Conservation (phyloP, 2,888 invertebrate genomes). For the Erynnis tages region DNA sequence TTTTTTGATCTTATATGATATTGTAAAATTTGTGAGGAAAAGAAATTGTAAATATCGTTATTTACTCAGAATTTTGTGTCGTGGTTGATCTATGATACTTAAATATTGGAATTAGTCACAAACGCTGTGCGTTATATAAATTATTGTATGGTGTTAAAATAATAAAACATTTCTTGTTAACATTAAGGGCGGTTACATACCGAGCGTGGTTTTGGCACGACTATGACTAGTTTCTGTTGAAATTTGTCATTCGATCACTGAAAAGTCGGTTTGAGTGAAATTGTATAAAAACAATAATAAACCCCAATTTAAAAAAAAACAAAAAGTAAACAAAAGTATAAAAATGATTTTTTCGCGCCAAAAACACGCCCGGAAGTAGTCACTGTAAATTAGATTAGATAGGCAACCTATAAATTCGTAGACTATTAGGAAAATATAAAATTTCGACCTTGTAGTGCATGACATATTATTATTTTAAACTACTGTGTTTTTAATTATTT, state of each 20-base stretch:
- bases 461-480: background rate
- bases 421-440: constrained; percentile 9
- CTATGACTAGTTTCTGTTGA: no score
- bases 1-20: background rate
- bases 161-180: no score
- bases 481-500: background rate
- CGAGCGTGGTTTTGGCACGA: no score
- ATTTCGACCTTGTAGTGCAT: background rate
- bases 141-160: constrained; percentile 3
- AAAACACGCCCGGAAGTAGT: no score
- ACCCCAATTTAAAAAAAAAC: no score
- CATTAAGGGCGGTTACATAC: no score
- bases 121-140: constrained; percentile 22
- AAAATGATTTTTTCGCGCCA: no score
- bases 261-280: no score
- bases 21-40: constrained; percentile 1
- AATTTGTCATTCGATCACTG: no score
- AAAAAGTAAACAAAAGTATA: no score
- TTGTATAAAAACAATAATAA: no score
- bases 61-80: background rate
- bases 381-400: constrained; percentile 13
- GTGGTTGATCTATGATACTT: constrained; percentile 18
- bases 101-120: constrained; percentile 1
- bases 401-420: constrained; percentile 11
- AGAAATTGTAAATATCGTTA: constrained; percentile 1